phyloP scores from a whole-genome alignment of 1,140 invertebrate genomes.

The Caerostris darwini region DNA sequence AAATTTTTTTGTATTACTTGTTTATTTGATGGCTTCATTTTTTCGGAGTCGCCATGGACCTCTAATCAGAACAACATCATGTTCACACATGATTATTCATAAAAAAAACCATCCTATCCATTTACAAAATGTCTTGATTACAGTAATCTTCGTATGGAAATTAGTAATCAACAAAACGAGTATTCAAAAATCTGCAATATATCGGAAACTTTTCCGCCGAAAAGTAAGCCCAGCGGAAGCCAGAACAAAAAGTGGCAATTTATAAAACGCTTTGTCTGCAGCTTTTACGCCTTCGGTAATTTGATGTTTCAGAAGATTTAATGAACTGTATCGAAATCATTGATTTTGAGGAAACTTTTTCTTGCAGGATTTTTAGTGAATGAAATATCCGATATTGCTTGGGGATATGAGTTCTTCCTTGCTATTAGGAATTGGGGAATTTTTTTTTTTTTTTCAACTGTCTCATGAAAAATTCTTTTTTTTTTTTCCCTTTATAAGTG shows the following conservation, averaged over 20 bases:
- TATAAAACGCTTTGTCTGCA: conserved; percentile 14
- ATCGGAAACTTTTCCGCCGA: neutral
- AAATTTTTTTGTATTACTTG: too few relatives aligned
- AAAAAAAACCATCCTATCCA: neutral
- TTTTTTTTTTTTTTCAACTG: neutral
- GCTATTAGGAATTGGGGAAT: neutral
- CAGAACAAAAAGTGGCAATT: neutral
- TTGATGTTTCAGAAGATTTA: conserved; percentile 23
- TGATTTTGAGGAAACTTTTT: neutral
- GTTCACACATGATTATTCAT: too few relatives aligned
- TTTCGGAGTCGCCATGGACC: too few relatives aligned
- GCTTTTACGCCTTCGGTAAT: conserved; percentile 10
- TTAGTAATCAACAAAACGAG: conserved; percentile 1
- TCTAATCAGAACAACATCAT: too few relatives aligned
- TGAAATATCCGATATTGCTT: conserved; percentile 8
- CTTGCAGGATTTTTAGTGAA: neutral
- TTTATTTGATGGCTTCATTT: too few relatives aligned
- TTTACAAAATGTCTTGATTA: neutral
- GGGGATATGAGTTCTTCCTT: neutral
- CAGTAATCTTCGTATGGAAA: neutral
- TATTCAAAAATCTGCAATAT: neutral
- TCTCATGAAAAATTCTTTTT: too few relatives aligned
- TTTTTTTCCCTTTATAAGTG: too few relatives aligned
- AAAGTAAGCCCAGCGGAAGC: neutral
- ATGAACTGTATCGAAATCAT: conserved; percentile 27